phyloP scores from a whole-genome alignment of 2,888 invertebrate species.

The Macrosiphum euphorbiae region DNA sequence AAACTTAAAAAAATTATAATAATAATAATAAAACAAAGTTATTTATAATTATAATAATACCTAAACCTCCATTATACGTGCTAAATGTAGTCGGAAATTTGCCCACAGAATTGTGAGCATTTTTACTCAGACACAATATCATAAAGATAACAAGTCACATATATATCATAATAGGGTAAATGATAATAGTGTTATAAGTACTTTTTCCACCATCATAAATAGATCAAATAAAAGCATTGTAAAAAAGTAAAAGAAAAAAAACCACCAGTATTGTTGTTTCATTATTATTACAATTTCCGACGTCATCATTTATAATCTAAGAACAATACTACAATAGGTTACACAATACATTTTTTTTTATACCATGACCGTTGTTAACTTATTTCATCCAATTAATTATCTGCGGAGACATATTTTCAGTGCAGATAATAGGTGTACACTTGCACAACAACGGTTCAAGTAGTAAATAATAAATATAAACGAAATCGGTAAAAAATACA shows the following conservation, averaged over 20 bases:
- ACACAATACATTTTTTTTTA: constrained; percentile 33
- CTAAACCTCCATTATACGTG: neutral
- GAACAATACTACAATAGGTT: constrained; percentile 39
- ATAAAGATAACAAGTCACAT: neutral
- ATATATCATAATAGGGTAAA: neutral
- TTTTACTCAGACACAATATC: neutral
- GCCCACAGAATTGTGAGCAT: neutral
- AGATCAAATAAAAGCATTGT: constrained; percentile 38
- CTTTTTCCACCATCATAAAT: constrained; percentile 19
- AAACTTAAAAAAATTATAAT: neutral
- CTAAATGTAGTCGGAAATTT: neutral
- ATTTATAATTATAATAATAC: neutral
- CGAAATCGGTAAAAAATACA: constrained; percentile 19
- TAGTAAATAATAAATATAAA: constrained; percentile 52
- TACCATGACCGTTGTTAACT: constrained; percentile 39
- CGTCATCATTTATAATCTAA: constrained; percentile 16
- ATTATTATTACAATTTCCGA: constrained; percentile 38
- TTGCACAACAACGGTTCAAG: neutral
- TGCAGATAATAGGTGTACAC: constrained; percentile 24
- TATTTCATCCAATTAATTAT: constrained; percentile 55
- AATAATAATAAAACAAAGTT: neutral
- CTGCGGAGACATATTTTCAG: constrained; percentile 44
- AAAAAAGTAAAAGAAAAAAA: neutral
- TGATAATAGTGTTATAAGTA: constrained; percentile 2
- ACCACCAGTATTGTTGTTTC: constrained; percentile 43